A percentile compares a stretch with the other conserved stretches of the same genome.
Evolutionary conservation across 2,113 vertebrate genomes (phyloP).

Genomic region (Bubo scandiacus): DNA sequence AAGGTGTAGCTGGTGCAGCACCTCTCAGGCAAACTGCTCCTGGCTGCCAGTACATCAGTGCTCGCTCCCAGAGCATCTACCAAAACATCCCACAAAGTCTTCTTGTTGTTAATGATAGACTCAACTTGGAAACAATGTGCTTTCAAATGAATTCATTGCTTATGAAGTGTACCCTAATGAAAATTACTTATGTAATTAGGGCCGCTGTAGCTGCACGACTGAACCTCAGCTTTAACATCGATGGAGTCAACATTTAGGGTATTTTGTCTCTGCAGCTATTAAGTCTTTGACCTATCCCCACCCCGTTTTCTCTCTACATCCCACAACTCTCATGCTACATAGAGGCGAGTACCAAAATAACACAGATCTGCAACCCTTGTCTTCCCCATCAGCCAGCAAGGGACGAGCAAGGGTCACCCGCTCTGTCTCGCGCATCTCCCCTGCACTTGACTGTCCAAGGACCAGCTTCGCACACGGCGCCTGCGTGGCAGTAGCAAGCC

Average conservation of each 20-base stretch:
- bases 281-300: neutral
- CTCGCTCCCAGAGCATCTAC: neutral
- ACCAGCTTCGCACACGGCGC: neutral
- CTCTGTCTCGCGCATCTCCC: neutral
- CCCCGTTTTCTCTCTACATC: neutral
- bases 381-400: accelerated
- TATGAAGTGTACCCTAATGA: neutral
- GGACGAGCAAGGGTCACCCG: neutral
- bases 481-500: neutral
- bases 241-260: neutral
- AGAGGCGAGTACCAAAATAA: neutral
- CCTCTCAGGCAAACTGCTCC: neutral
- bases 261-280: neutral
- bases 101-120: neutral
- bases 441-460: neutral
- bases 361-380: neutral
- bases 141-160: neutral
- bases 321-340: accelerated
- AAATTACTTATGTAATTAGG: neutral
- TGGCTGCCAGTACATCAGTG: neutral
- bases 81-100: neutral
- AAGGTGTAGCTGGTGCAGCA: neutral
- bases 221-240: neutral
- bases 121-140: neutral
- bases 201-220: neutral